Base-by-base conservation (phyloP, 2,888 invertebrate genomes). In the Hermodice carunculata region DNA sequence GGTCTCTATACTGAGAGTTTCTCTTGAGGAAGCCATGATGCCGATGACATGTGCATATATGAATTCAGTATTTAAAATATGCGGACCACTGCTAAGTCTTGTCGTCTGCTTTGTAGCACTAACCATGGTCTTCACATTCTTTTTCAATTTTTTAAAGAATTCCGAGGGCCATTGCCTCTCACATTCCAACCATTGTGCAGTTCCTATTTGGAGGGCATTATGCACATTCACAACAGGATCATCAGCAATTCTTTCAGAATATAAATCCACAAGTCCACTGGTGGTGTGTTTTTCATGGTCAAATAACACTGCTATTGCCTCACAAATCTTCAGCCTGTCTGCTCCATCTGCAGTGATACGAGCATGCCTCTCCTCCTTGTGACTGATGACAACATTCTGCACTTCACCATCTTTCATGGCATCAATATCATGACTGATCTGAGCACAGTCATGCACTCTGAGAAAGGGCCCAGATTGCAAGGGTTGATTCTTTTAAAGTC, bases 381-480 rank as follows among this genome's bases (percentile, higher is more conserved):
- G 37, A 19, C 8, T 37, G 22, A 19, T 32, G 11, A 32, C 40
- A 37, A 17, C 40, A n/a, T n/a, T n/a, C n/a, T n/a, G n/a, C n/a
- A n/a, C n/a, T n/a, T n/a, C n/a, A n/a, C n/a, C n/a, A n/a, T n/a
- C n/a, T n/a, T n/a, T n/a, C n/a, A n/a, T n/a, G n/a, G n/a, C n/a
- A n/a, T n/a, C n/a, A n/a, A n/a, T 8, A 44, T 65, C 53, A 1
- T 43, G 19, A 6, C 24, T 51, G n/a, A 66, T 17, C 17, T 26
- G 34, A 48, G 59, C 64, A 54, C 65, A 67, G 32, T 44, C 64
- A 58, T 71, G 74, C 1, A 74, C 51, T 44, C 75, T 69, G 0
- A 69, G 60, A 0, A n/a, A n/a, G n/a, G n/a, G 74, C 70, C 76
- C 76, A 76, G 19, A 32, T 48, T 43, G 67, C 67, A 28, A 75